Evolutionary conservation across 2,888 invertebrate genomes (phyloP), one percentile per base, ranked within the genome.

Genomic region (Nesidiocoris tenuis): DNA sequence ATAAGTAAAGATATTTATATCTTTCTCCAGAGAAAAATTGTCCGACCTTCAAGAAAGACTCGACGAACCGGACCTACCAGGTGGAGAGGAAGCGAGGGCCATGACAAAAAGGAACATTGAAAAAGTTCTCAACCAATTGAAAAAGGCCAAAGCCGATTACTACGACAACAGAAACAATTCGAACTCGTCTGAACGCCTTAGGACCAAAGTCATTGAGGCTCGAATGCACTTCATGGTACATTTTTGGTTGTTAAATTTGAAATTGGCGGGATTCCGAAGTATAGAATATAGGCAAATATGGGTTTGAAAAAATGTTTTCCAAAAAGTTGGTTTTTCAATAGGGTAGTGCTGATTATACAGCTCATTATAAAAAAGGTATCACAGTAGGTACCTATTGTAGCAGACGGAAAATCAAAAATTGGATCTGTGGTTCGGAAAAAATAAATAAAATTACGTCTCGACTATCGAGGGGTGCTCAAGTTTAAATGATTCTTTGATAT

Each of bases 131-230:
- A 85, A 86, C 0, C 90, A 91, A 89, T 89, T 0, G 0, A 84
- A 85, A 23, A 82, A 82, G 0, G 89, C 89, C 0, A 90, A 90
- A 80, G 84, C 86, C 2, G 86, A 85, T 5, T 88, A 88, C 75
- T 87, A 87, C 21, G 82, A 83, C 0, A 89, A 89, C 77, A 82
- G 86, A 61, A 86, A 87, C 25, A 85, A 85, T 61, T 85, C 90
- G 0, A 87, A 86, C 61, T 85, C 94, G 0, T 88, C 91, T 18
- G 91, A 93, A 78, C 91, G 89, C 81, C 96, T 93, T 82, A 94
- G 94, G 90, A 90, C 89, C 72, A 90, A 93, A 85, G 92, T 93
- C 22, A 85, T 86, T 71, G 83, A 85, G 76, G 85, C 85, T 0
- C 83, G 85, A 66, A 83, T 84, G 77, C 81, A 87, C 79, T 82